Evolutionary conservation across 2,888 invertebrate species (phyloP), one percentile per base, ranked within the genome.

Genomic region (Fissipunctia ypsillon): DNA sequence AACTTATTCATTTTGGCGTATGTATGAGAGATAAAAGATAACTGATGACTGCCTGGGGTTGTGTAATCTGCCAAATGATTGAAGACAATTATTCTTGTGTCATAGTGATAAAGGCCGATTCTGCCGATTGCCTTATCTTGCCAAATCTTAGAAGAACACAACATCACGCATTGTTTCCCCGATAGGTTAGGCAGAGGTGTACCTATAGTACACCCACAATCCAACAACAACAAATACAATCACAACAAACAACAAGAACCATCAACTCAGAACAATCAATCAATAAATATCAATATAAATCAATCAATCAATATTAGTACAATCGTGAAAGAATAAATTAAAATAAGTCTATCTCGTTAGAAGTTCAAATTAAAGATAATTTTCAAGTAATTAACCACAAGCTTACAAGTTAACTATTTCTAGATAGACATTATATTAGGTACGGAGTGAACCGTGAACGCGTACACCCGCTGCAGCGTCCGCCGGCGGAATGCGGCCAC

Each of bases 401-500:
- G 0, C 12, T 38, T 16, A 38, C 5, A 25, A 38, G 19, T 9
- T n/a, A 38, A 22, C 9, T 43, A 19, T 25, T 25, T n/a, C 12
- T n/a, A 16, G 22, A 2, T 41, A 43, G 4, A 35, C 2, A n/a
- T n/a, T n/a, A n/a, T n/a, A n/a, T n/a, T n/a, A n/a, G n/a, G n/a
- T n/a, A n/a, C n/a, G n/a, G n/a, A n/a, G n/a, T 35, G 68, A 72
- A 70, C 81, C 83, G 38, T 57, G 64, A 75, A 76, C 79, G 85
- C 92, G 92, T 91, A 87, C 88, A 84, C 74, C 61, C 84, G 80
- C 81, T 76, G 56, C 88, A 77, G 87, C 85, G 89, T 84, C 84
- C 86, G 85, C 69, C 84, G 86, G 71, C 86, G 93, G 94, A 93
- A 94, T 93, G 94, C 93, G 94, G 93, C 87, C 93, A 78, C 59